Evolutionary conservation across 2,797 vertebrate species (phyloP), one percentile per base, ranked within the genome.

Genomic region (Microcaecilia unicolor): DNA sequence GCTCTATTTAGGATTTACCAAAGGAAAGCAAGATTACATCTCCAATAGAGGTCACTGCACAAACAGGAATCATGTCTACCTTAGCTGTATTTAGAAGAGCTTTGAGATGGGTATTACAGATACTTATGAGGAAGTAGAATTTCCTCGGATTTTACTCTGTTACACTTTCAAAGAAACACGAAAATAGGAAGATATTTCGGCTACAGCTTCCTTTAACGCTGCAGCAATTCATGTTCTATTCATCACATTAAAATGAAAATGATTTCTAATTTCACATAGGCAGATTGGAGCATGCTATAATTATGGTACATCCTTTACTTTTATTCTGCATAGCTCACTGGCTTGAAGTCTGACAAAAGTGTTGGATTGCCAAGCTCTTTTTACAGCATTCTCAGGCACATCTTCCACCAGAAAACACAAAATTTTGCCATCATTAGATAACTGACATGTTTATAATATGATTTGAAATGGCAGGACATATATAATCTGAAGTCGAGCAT

Each of bases 11-110:
- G 41, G n/a, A 59, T 58, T 58, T 60, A 60, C 10, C 15, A 40
- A 53, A 64, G 72, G 68, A 72, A 63, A 79, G 61, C 67, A n/a
- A n/a, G n/a, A n/a, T n/a, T n/a, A n/a, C n/a, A 65, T 65, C 36
- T 42, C 45, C 51, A 43, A 46, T 31, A 15, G 37, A 44, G 41
- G 32, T 53, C 28, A 62, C 4, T 43, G 24, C 40, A 37, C 60
- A 26, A 44, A 46, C 28, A 53, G 60, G 53, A 60, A 44, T 68
- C 41, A 55, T 43, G 19, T 44, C 42, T 23, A 34, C 44, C 49
- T 57, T 64, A 67, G 50, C 51, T 58, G 10, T 41, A 55, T 44
- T 50, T 58, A 51, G 64, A 64, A 69, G 56, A 67, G 54, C n/a
- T 58, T 59, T 36, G 62, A 58, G 48, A 64, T 67, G 64, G 67